phyloP scores from a whole-genome alignment of 2,888 invertebrate genomes.

The Melieria picta region DNA sequence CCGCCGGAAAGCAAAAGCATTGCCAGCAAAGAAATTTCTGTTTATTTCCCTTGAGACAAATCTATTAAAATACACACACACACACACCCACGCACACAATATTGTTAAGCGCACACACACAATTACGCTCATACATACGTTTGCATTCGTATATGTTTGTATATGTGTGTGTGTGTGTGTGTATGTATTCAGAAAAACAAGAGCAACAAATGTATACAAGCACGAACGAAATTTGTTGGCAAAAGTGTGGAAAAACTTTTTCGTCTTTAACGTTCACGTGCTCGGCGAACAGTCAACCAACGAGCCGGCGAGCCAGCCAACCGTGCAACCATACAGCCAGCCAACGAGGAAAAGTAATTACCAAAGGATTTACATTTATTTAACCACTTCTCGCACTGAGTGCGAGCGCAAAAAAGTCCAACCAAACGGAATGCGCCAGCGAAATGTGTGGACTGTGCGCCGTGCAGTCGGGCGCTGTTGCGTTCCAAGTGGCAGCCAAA shows the following conservation, averaged over 20 bases:
- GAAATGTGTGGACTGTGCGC: too few species aligned
- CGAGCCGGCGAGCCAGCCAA: too few species aligned
- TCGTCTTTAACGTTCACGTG: not conserved
- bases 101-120: not conserved
- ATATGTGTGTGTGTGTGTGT: not conserved
- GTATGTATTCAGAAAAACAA: not conserved
- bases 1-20: not conserved
- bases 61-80: slow-evolving; percentile 44
- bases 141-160: not conserved
- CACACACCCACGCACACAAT: not conserved
- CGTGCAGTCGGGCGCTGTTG: too few species aligned
- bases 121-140: not conserved
- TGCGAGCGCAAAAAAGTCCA: not conserved
- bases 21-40: slow-evolving; percentile 1
- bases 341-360: slow-evolving; percentile 45
- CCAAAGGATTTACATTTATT: slow-evolving; percentile 48
- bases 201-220: slow-evolving; percentile 2
- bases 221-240: not conserved
- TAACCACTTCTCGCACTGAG: slow-evolving; percentile 41
- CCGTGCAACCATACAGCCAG: not conserved
- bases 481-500: too few species aligned
- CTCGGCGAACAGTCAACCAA: too few species aligned
- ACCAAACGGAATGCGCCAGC: too few species aligned
- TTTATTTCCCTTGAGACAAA: slow-evolving; percentile 46
- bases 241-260: not conserved